Base-by-base conservation (phyloP, 2,888 invertebrate species). In the Ormyrus nitidulus region DNA sequence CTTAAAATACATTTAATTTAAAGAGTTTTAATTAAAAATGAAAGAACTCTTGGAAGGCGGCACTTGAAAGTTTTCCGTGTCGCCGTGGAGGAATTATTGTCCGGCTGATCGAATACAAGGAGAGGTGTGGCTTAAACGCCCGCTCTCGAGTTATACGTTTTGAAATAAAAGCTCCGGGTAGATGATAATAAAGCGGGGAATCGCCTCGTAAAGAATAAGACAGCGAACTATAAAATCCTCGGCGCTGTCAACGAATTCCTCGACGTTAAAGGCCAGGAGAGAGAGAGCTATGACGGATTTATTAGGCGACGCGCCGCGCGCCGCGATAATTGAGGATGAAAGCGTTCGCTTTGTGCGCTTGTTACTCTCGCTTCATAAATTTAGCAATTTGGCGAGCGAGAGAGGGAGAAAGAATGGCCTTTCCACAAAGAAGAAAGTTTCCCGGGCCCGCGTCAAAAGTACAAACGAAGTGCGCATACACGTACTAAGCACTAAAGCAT, bases 321-420 rank as follows among this genome's bases (percentile, higher is more conserved):
- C 2, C 46, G 49, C 49, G 62, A 70, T 64, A 77, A 77, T 70
- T 56, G 61, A 62, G n/a, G 62, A 44, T 59, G n/a, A 64, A 56
- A 68, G 56, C 13, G 51, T 70, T 64, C 46, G 54, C 70, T 70
- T 54, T 64, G 66, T 13, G 59, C 44, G 61, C 68, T 68, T 34
- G 68, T 79, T 74, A 73, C 58, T 74, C 69, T 49, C 79, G 78
- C 78, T 56, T 74, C 79, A 64, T 74, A 69, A 74, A 79, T 74
- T 74, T 34, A 58, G 68, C 69, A 58, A 73, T 78, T 66, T 54
- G 10, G 49, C 48, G 56, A 34, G 6, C 49, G 9, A n/a, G 48
- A 11, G 34, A 34, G 34, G 34, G 19, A 10, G 58, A 70, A 71
- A 77, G 19, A 72, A 78, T 61, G 34, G 49, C 51, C 44, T 61